Percentiles rank a stretch among this genome's conserved stretches.
Evolutionary conservation across 2,797 vertebrate species (phyloP).

Genomic region (Bradypodion ventrale): DNA sequence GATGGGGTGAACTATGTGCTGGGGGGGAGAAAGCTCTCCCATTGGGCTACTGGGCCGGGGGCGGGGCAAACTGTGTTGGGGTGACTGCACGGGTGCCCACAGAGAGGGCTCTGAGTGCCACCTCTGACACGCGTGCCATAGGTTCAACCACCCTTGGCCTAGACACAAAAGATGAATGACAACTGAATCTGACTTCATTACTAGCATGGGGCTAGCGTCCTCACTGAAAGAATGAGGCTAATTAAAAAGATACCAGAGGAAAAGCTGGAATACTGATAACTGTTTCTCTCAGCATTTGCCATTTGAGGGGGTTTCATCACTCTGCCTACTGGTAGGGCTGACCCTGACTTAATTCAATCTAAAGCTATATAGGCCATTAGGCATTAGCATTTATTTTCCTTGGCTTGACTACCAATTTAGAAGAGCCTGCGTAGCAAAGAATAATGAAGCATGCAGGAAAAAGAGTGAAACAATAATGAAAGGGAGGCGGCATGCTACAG

Average conservation of each 20-base stretch:
- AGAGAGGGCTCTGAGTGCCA: too few relatives aligned
- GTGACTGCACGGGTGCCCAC: too few relatives aligned
- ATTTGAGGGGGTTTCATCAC: not conserved
- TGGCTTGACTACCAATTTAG: constrained; percentile 38
- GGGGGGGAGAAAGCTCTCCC: too few relatives aligned
- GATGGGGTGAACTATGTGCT: too few relatives aligned
- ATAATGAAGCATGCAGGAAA: constrained; percentile 35
- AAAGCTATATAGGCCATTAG: constrained; percentile 15
- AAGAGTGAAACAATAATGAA: constrained; percentile 22
- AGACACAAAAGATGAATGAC: not conserved
- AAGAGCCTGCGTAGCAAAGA: constrained; percentile 43
- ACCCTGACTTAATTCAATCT: constrained; percentile 1
- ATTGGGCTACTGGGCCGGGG: too few relatives aligned
- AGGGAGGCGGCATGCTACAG: constrained; percentile 21
- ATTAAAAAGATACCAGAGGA: not conserved
- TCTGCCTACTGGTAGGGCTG: not conserved
- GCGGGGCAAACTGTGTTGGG: too few relatives aligned
- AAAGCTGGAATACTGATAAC: not conserved
- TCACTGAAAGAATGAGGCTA: not conserved
- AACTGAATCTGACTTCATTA: not conserved
- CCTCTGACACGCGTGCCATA: too few relatives aligned
- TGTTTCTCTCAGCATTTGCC: not conserved
- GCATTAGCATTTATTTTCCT: constrained; percentile 28
- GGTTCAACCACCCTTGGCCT: too few relatives aligned
- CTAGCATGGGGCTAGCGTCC: too few relatives aligned